These are phyloP conservation scores for Meta bourneti DNA, from an alignment of 2,888 invertebrate species.

Conservation along the genomic window DNA sequence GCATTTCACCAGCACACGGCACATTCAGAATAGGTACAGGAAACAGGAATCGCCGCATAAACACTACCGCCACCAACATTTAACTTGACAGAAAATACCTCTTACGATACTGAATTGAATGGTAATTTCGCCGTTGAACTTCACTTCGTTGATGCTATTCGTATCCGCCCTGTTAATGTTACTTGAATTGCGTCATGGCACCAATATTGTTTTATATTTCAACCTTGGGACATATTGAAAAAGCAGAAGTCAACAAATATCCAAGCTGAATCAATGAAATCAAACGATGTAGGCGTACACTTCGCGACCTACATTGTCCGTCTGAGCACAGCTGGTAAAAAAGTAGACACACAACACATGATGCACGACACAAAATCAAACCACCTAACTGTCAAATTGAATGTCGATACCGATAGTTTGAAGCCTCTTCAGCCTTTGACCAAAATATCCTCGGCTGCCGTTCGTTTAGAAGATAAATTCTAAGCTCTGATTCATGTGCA, in stretches of 20 bases:
- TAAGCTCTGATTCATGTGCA: neutral
- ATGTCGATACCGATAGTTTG: neutral
- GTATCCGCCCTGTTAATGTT: too few relatives aligned
- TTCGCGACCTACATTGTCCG: slow-evolving; percentile 27
- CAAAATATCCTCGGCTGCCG: neutral
- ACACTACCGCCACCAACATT: too few relatives aligned
- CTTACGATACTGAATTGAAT: too few relatives aligned
- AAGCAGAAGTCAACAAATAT: neutral
- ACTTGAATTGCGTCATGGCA: too few relatives aligned
- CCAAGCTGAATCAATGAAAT: slow-evolving; percentile 33
- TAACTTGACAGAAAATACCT: too few relatives aligned
- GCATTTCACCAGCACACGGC: too few relatives aligned
- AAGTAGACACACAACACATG: neutral
- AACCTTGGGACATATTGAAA: neutral
- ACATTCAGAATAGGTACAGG: too few relatives aligned
- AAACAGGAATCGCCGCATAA: too few relatives aligned
- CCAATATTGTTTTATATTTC: neutral
- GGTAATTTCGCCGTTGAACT: too few relatives aligned
- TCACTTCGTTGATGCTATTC: too few relatives aligned
- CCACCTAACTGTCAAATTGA: slow-evolving; percentile 6
- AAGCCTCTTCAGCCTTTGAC: neutral
- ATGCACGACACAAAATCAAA: slow-evolving; percentile 5
- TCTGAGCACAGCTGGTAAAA: slow-evolving; percentile 28
- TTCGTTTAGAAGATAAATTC: neutral
- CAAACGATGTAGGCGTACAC: neutral